These are phyloP conservation scores for Malurus melanocephalus DNA, from an alignment of 2,113 vertebrate species.

Conservation along the genomic window DNA sequence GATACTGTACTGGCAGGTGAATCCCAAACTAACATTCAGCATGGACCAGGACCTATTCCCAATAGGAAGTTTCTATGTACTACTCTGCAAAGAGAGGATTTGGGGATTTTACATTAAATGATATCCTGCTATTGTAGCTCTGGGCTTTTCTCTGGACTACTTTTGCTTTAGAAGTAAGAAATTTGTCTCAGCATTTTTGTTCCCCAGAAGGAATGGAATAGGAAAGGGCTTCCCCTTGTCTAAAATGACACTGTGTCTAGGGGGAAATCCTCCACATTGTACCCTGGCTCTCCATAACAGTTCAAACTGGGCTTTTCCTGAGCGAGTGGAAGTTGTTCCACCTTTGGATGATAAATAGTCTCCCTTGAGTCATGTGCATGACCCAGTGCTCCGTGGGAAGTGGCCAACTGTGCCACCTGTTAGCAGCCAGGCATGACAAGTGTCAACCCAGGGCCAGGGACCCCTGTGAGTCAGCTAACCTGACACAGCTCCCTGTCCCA, in stretches of 20 bases:
- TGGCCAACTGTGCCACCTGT: neutral
- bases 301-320: neutral
- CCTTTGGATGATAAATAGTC: neutral
- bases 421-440: neutral
- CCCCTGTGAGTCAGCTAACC: neutral
- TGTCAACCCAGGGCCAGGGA: neutral
- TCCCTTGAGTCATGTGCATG: neutral
- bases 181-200: neutral
- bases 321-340: neutral
- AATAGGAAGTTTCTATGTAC: neutral
- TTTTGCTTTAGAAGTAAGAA: neutral
- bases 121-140: neutral
- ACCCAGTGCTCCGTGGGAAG: neutral
- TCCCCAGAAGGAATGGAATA: neutral
- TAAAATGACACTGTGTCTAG: neutral
- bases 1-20: neutral
- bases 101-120: neutral
- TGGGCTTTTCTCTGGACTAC: neutral
- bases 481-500: neutral
- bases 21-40: neutral
- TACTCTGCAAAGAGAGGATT: fast-evolving
- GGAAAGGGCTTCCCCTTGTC: fast-evolving
- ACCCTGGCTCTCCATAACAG: neutral
- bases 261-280: neutral
- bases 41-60: neutral